Evolutionary conservation across 2,113 vertebrate species (phyloP).

Genomic region (Pungitius pungitius): DNA sequence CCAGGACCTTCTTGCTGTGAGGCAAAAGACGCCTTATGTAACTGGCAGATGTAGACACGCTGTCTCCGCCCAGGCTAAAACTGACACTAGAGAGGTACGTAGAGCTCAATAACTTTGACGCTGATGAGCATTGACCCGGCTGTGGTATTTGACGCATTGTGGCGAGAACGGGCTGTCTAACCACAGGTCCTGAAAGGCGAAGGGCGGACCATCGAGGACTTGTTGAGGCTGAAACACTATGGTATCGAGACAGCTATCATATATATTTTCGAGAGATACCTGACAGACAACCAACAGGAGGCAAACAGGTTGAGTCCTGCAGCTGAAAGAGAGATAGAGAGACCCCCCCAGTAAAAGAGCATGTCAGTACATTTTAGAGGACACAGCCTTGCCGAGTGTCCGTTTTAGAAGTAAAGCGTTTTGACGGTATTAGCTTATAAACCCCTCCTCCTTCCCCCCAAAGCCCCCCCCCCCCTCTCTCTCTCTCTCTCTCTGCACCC

Average conservation of each 20-base stretch:
- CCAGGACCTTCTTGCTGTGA: too few species aligned
- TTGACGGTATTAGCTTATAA: constrained; percentile 67
- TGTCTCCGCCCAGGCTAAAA: not conserved
- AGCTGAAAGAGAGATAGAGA: not conserved
- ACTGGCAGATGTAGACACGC: not conserved
- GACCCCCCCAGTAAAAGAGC: constrained; percentile 35
- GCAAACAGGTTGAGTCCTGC: constrained; percentile 2
- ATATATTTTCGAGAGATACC: not conserved
- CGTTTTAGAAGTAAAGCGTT: constrained; percentile 68
- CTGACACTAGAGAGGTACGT: not conserved
- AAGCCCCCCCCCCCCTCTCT: not conserved
- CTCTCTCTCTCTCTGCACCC: constrained; percentile 60
- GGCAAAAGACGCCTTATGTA: not conserved
- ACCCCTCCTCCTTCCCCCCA: not conserved
- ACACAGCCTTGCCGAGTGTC: constrained; percentile 60
- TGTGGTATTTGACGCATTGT: not conserved
- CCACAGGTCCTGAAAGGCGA: not conserved
- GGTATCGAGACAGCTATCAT: not conserved
- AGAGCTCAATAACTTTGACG: not conserved
- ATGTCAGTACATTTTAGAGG: constrained; percentile 66
- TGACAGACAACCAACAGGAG: not conserved
- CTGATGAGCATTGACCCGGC: not conserved
- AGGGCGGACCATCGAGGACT: not conserved
- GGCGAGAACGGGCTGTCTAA: not conserved
- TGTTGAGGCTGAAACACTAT: not conserved